phyloP scores from a whole-genome alignment of 2,888 invertebrate genomes.

The Bembecia ichneumoniformis region DNA sequence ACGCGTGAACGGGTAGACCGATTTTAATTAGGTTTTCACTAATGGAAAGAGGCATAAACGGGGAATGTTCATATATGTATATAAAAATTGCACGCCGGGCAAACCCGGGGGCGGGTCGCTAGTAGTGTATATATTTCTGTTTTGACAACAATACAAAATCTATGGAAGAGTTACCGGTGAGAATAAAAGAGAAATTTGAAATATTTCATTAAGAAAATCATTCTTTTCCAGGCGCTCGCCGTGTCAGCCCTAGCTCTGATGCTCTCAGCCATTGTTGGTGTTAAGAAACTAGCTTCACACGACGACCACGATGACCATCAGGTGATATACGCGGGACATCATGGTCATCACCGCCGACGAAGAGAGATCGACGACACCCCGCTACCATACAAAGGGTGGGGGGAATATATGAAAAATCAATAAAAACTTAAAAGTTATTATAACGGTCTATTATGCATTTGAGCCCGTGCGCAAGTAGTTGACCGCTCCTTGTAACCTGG shows the following conservation, averaged over 20 bases:
- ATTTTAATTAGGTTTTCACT: too few relatives aligned
- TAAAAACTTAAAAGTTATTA: background rate
- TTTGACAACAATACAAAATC: too few relatives aligned
- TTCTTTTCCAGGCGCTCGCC: constrained; percentile 67
- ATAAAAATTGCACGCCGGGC: too few relatives aligned
- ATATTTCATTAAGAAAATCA: background rate
- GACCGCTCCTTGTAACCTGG: too few relatives aligned
- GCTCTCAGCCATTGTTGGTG: constrained; percentile 81
- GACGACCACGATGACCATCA: constrained; percentile 74
- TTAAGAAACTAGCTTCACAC: constrained; percentile 78
- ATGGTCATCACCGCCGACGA: constrained; percentile 73
- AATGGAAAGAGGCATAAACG: too few relatives aligned
- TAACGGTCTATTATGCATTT: background rate
- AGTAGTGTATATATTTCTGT: too few relatives aligned
- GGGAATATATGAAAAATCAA: constrained; percentile 22
- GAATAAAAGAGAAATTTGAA: background rate
- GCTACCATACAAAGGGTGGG: constrained; percentile 69
- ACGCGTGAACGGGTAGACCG: too few relatives aligned
- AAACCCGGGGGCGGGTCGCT: too few relatives aligned
- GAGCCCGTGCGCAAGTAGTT: too few relatives aligned
- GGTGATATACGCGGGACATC: constrained; percentile 73
- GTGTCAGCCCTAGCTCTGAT: constrained; percentile 81
- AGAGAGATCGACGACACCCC: constrained; percentile 41
- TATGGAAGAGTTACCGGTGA: too few relatives aligned
- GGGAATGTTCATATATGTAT: too few relatives aligned